These are phyloP conservation scores for Stenopsyche tienmushanensis DNA, from an alignment of 1,140 invertebrate genomes.

Conservation along the genomic window DNA sequence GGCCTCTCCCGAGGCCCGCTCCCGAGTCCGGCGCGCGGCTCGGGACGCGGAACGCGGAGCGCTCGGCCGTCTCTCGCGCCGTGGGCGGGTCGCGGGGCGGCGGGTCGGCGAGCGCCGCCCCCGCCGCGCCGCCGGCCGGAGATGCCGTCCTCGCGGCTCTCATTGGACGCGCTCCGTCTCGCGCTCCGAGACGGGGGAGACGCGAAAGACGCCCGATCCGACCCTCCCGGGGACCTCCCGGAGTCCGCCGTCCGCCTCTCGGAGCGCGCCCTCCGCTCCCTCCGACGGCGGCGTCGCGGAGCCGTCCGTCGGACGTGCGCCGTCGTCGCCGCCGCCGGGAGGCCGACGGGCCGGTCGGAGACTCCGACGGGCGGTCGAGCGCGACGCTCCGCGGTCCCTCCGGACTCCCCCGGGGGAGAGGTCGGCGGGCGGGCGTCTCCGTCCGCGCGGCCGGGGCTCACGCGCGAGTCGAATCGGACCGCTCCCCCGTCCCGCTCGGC, in stretches of 20 bases:
- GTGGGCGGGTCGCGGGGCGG: slow-evolving; percentile 11
- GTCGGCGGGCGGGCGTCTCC: background rate
- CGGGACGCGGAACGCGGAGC: background rate
- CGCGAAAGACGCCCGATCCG: too few species aligned
- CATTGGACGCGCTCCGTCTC: background rate
- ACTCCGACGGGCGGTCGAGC: too few species aligned
- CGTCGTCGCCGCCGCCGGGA: background rate
- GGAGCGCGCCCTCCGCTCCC: background rate
- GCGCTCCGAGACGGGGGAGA: too few species aligned
- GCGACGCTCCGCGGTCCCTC: too few species aligned
- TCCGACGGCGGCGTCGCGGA: background rate
- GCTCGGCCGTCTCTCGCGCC: too few species aligned
- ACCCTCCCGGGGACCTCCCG: too few species aligned
- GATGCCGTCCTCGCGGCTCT: slow-evolving; percentile 24
- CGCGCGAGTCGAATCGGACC: background rate
- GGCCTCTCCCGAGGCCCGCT: background rate
- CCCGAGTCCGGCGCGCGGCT: background rate
- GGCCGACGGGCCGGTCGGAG: too few species aligned
- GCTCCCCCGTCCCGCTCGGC: slow-evolving; percentile 15
- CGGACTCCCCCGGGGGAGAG: too few species aligned
- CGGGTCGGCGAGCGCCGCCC: slow-evolving; percentile 20
- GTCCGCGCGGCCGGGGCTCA: background rate
- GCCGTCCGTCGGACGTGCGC: background rate
- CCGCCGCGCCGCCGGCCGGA: slow-evolving; percentile 27
- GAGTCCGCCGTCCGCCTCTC: too few species aligned